These are phyloP conservation scores for Platycheirus rosarum DNA, from an alignment of 2,888 invertebrate species.

Conservation along the genomic window DNA sequence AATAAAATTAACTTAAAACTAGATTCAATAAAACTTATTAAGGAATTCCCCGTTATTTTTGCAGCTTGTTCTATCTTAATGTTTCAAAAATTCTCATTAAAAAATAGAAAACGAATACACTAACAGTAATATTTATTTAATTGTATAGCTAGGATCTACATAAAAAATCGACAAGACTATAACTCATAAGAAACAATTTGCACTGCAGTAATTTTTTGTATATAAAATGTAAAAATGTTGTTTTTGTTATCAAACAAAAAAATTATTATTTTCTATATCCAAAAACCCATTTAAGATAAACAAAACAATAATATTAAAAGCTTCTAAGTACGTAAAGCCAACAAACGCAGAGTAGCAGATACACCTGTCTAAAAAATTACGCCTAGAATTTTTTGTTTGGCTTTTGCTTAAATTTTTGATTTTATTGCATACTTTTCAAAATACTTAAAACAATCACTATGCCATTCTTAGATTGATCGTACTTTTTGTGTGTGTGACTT, in stretches of 20 bases:
- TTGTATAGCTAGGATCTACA: slow-evolving; percentile 53
- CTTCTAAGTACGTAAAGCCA: slow-evolving; percentile 62
- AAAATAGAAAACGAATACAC: too few relatives aligned
- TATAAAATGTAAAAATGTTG: slow-evolving; percentile 47
- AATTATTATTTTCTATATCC: not conserved
- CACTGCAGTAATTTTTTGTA: slow-evolving; percentile 69
- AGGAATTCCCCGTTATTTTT: too few relatives aligned
- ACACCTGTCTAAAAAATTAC: not conserved
- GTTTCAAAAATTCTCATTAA: not conserved
- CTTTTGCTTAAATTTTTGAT: slow-evolving; percentile 25
- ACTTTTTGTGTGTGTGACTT: slow-evolving; percentile 66
- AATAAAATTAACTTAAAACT: too few relatives aligned
- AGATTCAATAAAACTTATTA: too few relatives aligned
- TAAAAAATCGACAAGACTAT: slow-evolving; percentile 33
- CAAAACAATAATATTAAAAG: slow-evolving; percentile 22
- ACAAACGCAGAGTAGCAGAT: slow-evolving; percentile 32
- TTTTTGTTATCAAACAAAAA: slow-evolving; percentile 38
- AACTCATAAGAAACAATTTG: slow-evolving; percentile 62
- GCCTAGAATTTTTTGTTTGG: slow-evolving; percentile 1
- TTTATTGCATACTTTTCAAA: slow-evolving; percentile 32
- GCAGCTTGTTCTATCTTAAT: slow-evolving; percentile 16
- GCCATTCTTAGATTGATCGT: slow-evolving; percentile 49
- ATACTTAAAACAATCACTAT: slow-evolving; percentile 20
- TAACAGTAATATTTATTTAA: too few relatives aligned
- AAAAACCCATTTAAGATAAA: slow-evolving; percentile 12